Percentiles rank a stretch among this genome's conserved stretches.
phyloP scores from a whole-genome alignment of 2,888 invertebrate genomes.

The Agelastica alni region DNA sequence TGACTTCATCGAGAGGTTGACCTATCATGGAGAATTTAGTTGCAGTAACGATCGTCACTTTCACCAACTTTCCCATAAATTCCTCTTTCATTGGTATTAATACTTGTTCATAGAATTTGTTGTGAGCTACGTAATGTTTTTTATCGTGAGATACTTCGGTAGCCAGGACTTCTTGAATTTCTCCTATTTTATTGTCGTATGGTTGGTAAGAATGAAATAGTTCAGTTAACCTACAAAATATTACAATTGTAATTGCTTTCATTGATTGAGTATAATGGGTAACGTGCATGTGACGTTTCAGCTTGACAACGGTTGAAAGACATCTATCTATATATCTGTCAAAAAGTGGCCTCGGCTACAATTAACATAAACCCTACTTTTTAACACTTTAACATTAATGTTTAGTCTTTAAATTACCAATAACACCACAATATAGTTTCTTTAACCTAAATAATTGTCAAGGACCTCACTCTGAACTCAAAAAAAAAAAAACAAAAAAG shows the following conservation, averaged over 20 bases:
- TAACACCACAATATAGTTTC: too few species aligned
- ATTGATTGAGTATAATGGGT: not conserved
- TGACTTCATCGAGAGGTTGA: conserved; percentile 63
- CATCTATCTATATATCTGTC: too few species aligned
- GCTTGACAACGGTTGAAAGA: too few species aligned
- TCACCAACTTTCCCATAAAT: conserved; percentile 81
- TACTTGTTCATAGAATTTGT: conserved; percentile 93
- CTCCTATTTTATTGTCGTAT: conserved; percentile 72
- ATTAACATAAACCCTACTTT: too few species aligned
- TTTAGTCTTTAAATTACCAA: too few species aligned
- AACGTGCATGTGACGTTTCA: not conserved
- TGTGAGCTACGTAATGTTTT: conserved; percentile 90
- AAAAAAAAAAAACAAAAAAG: too few species aligned
- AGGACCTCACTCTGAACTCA: too few species aligned
- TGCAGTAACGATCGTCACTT: conserved; percentile 71
- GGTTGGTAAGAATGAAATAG: conserved; percentile 89
- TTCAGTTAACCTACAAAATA: conserved; percentile 66
- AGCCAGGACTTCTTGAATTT: conserved; percentile 78
- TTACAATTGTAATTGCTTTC: not conserved
- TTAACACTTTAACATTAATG: too few species aligned
- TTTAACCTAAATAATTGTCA: too few species aligned
- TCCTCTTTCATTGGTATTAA: conserved; percentile 77
- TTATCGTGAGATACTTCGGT: conserved; percentile 94
- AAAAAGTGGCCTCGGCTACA: too few species aligned
- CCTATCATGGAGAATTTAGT: conserved; percentile 81